Evolutionary conservation across 2,113 vertebrate genomes (phyloP), one percentile per base, ranked within the genome.

Genomic region (Bagarius yarrelli): DNA sequence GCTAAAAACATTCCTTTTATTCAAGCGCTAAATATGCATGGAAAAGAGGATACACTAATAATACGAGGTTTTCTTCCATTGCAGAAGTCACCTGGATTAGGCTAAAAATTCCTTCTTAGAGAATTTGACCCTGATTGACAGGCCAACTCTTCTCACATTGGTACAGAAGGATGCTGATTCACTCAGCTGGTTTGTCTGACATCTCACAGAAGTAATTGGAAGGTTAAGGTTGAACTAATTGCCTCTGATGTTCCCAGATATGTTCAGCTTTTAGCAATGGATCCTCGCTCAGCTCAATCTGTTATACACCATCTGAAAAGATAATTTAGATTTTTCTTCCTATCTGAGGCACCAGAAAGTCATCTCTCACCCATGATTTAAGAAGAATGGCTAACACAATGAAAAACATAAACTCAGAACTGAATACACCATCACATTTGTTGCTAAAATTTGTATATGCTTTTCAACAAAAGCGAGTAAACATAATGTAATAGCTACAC

Each of bases 121-220:
- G 34, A 50, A 76, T 80, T 56, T 78, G 85, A 80, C 19, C 57
- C 21, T 83, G 87, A 90, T 53, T 87, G 90, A 88, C 85, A 87
- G 86, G 83, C 87, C 84, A 81, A 84, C 87, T 85, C 72, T 84
- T 76, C 55, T 87, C 82, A 59, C 70, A 79, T 30, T 76, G 80
- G 81, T 56, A 61, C 60, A 80, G 89, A 87, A 88, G 89, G 87
- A 84, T 90, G 88, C 86, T 87, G 83, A 83, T 89, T 87, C 88
- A 77, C 81, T 69, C 83, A 81, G 75, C 69, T 81, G 81, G 85
- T 80, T 88, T 84, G 82, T 86, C 85, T 87, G 87, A 87, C 83
- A 80, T 83, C 76, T 81, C 76, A 59, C 63, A 76, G 79, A 74
- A 52, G 61, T 86, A 87, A 88, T 81, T 87, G 85, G 81, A 59